A percentile compares a stretch with the other conserved stretches of the same genome.
Evolutionary conservation across 2,113 vertebrate species (phyloP).

Genomic region (Rhinolophus ferrumequinum): DNA sequence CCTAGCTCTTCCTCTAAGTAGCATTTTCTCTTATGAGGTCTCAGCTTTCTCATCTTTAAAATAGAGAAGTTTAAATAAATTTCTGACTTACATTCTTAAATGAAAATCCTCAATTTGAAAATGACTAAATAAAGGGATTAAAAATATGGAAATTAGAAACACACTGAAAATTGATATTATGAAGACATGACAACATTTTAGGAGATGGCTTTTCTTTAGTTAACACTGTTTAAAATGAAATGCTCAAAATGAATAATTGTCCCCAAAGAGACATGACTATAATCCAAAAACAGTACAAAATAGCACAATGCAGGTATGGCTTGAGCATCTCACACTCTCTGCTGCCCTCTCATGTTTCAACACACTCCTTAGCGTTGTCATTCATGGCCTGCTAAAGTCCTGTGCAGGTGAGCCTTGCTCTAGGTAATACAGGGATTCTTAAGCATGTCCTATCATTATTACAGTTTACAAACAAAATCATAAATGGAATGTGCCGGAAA

Average conservation of each 20-base stretch:
- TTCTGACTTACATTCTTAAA: neutral
- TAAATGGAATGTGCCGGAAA: neutral
- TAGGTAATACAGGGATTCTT: neutral
- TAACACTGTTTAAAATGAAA: neutral
- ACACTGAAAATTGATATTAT: neutral
- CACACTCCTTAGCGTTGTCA: neutral
- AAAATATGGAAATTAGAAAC: neutral
- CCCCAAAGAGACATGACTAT: accelerated
- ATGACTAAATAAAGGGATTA: neutral
- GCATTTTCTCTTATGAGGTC: neutral
- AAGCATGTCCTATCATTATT: neutral
- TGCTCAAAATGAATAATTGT: neutral
- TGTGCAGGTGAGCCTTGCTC: neutral
- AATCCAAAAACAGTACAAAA: neutral
- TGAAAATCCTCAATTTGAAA: neutral
- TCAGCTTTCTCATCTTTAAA: conserved; percentile 16
- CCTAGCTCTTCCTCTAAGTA: neutral
- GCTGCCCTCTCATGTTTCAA: conserved; percentile 47
- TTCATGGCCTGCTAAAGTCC: neutral
- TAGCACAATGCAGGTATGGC: accelerated
- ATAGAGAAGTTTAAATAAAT: neutral
- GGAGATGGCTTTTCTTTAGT: neutral
- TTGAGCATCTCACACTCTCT: conserved; percentile 55
- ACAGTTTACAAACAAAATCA: neutral
- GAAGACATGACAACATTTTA: neutral